phyloP scores from a whole-genome alignment of 2,888 invertebrate species.

The Tuta absoluta region DNA sequence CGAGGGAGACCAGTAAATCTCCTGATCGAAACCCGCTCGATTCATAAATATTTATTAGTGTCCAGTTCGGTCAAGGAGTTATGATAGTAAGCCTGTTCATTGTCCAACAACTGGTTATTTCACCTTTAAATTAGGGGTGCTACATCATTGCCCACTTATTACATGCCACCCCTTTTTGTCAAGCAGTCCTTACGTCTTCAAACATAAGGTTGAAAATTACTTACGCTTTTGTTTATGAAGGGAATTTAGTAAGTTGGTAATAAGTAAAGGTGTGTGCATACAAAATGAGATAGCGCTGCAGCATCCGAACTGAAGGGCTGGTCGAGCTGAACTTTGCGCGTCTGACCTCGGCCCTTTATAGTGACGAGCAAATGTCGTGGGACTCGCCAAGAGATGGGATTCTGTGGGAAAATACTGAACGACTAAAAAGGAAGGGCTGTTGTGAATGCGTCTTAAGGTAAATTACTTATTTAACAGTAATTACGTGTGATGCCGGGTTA shows the following conservation, averaged over 20 bases:
- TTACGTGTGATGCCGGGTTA: no score
- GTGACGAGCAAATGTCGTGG: slow-evolving; percentile 66
- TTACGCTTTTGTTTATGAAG: no score
- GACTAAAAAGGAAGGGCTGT: neutral
- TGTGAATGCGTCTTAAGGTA: neutral
- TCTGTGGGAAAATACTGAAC: slow-evolving; percentile 64
- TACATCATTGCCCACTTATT: slow-evolving; percentile 48
- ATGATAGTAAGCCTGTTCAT: slow-evolving; percentile 73
- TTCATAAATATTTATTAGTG: slow-evolving; percentile 76
- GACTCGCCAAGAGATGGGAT: slow-evolving; percentile 56
- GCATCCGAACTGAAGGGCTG: slow-evolving; percentile 59
- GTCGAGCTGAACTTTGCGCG: slow-evolving; percentile 70
- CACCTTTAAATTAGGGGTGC: slow-evolving; percentile 71
- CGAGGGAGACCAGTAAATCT: slow-evolving; percentile 39
- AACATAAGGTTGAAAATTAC: slow-evolving; percentile 39
- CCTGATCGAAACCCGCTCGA: slow-evolving; percentile 26
- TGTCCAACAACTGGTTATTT: slow-evolving; percentile 70
- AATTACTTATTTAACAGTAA: no score
- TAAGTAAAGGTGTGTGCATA: slow-evolving; percentile 77
- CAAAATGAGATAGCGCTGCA: slow-evolving; percentile 67
- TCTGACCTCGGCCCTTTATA: slow-evolving; percentile 68
- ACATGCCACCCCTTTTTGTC: slow-evolving; percentile 16
- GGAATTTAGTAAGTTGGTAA: slow-evolving; percentile 38
- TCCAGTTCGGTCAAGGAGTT: slow-evolving; percentile 78
- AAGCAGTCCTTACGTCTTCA: slow-evolving; percentile 27